Evolutionary conservation across 2,113 vertebrate genomes (phyloP).

Genomic region (Syngnathus scovelli): DNA sequence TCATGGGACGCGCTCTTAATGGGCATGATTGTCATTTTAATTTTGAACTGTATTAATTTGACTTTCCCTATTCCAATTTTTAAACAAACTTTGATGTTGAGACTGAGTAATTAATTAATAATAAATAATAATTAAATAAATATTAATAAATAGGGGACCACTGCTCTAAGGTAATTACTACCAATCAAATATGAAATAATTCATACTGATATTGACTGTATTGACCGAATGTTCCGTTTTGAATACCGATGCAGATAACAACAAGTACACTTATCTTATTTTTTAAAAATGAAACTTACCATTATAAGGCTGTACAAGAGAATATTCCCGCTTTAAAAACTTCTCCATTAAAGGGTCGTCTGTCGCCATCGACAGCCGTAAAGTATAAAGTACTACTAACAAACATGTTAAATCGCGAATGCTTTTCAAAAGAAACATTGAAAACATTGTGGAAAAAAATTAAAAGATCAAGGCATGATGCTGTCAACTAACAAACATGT

Average conservation of each 20-base stretch:
- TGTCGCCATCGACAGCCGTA: constrained; percentile 43
- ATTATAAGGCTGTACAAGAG: constrained; percentile 85
- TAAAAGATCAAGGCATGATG: not conserved
- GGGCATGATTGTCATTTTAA: too few relatives aligned
- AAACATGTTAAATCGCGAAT: not conserved
- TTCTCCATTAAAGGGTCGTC: constrained; percentile 75
- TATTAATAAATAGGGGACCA: too few relatives aligned
- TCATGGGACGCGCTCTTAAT: not conserved
- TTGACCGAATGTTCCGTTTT: too few relatives aligned
- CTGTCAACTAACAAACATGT: not conserved
- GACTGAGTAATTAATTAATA: not conserved
- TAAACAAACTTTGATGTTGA: not conserved
- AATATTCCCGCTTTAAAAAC: constrained; percentile 88
- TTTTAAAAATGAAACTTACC: constrained; percentile 60
- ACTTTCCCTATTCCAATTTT: not conserved
- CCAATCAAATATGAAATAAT: too few relatives aligned
- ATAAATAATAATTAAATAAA: too few relatives aligned
- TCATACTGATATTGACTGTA: too few relatives aligned
- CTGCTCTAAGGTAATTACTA: too few relatives aligned
- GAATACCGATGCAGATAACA: too few relatives aligned
- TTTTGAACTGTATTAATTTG: not conserved
- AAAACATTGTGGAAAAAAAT: not conserved
- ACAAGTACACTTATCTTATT: not conserved
- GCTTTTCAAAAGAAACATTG: not conserved
- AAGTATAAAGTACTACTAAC: not conserved